Conservation (phyloP, 2,888 invertebrate species). For the Lottia gigantea region DNA sequence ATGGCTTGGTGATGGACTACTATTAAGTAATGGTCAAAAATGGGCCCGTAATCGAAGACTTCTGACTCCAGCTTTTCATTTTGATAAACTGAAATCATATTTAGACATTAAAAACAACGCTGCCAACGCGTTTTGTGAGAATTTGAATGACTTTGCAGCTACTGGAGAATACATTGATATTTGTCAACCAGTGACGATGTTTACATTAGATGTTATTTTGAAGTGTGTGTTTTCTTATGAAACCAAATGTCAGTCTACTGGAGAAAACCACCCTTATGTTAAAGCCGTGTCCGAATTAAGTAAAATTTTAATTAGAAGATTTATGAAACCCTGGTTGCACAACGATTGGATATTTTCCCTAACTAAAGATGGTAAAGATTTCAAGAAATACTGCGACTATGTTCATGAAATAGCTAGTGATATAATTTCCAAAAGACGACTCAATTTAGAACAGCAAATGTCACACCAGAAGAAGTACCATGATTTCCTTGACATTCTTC, state of each 20-base stretch:
- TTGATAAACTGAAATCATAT: constrained; percentile 42
- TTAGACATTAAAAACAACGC: constrained; percentile 36
- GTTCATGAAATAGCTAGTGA: not conserved
- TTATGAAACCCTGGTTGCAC: not conserved
- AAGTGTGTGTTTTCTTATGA: constrained; percentile 55
- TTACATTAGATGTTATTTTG: constrained; percentile 49
- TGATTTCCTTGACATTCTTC: not conserved
- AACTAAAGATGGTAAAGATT: not conserved
- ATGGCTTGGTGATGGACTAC: constrained; percentile 40
- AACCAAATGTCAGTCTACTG: constrained; percentile 37
- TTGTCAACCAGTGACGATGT: constrained; percentile 35
- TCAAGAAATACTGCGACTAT: not conserved
- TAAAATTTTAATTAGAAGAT: not conserved
- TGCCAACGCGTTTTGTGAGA: constrained; percentile 33
- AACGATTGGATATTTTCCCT: not conserved
- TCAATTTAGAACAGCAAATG: not conserved
- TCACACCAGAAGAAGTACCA: not conserved
- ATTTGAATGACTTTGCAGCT: constrained; percentile 30
- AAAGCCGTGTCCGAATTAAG: not conserved
- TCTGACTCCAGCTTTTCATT: constrained; percentile 48
- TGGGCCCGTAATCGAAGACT: constrained; percentile 44
- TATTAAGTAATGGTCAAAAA: constrained; percentile 38
- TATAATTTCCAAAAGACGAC: not conserved
- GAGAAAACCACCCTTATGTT: constrained; percentile 27
- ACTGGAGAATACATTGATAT: constrained; percentile 39